Evolutionary conservation across 2,888 invertebrate species (phyloP).

Genomic region (Camptogramma bilineatum): DNA sequence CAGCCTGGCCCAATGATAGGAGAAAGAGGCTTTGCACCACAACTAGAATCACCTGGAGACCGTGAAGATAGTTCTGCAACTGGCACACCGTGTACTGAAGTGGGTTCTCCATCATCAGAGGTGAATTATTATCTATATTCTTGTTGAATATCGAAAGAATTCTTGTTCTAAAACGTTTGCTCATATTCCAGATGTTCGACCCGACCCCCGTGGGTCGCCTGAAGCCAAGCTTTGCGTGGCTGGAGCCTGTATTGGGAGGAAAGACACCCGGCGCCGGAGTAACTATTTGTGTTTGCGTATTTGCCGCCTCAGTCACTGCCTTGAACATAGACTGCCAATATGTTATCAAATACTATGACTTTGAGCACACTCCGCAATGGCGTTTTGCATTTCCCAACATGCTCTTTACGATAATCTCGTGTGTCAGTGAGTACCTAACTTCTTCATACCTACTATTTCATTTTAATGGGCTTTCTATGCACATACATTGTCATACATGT

Average conservation of each 20-base stretch:
- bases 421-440: conserved; percentile 26
- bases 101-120: conserved; percentile 86
- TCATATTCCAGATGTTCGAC: conserved; percentile 81
- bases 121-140: conserved; percentile 51
- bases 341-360: conserved; percentile 27
- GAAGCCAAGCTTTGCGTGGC: conserved; percentile 89
- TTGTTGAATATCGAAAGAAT: not conserved
- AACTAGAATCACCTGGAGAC: conserved; percentile 83
- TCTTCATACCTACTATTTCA: not conserved
- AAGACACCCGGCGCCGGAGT: conserved; percentile 92
- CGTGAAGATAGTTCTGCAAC: conserved; percentile 87
- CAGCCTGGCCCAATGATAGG: conserved; percentile 85
- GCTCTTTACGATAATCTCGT: conserved; percentile 13
- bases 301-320: conserved; percentile 88
- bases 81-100: conserved; percentile 86
- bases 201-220: conserved; percentile 90
- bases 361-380: conserved; percentile 11
- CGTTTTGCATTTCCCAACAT: conserved; percentile 17
- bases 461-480: too few relatives aligned
- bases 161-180: conserved; percentile 5
- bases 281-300: conserved; percentile 89
- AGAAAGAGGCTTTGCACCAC: conserved; percentile 79
- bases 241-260: conserved; percentile 90
- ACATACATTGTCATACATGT: too few relatives aligned
- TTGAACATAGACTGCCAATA: conserved; percentile 90